Evolutionary conservation across 2,888 invertebrate species (phyloP).

Genomic region (Synergus itoensis): DNA sequence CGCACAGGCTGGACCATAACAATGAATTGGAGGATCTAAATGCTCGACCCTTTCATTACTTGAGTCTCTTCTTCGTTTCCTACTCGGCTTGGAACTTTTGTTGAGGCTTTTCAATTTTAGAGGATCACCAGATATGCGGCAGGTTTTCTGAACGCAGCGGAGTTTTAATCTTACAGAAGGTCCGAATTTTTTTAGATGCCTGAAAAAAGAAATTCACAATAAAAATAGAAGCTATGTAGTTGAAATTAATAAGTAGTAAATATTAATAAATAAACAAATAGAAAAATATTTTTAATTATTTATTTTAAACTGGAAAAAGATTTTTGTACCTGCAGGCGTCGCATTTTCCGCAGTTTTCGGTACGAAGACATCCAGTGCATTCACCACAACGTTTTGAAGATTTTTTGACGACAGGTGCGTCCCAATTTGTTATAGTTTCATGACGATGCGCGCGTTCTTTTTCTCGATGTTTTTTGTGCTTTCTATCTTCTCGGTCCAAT

Average conservation of each 20-base stretch:
- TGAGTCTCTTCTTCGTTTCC: slow-evolving; percentile 72
- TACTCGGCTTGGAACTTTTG: slow-evolving; percentile 69
- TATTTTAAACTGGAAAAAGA: background rate
- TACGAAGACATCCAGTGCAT: slow-evolving; percentile 86
- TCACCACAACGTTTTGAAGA: slow-evolving; percentile 84
- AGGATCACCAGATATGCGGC: slow-evolving; percentile 75
- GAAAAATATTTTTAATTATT: background rate
- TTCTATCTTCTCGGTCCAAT: slow-evolving; percentile 71
- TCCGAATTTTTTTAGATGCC: slow-evolving; percentile 81
- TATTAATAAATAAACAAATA: background rate
- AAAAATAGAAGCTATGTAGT: background rate
- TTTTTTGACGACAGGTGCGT: slow-evolving; percentile 68
- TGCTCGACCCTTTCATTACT: slow-evolving; percentile 74
- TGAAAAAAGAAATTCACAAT: slow-evolving; percentile 46
- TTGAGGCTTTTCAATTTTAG: slow-evolving; percentile 73
- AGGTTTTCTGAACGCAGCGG: slow-evolving; percentile 79
- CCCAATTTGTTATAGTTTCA: slow-evolving; percentile 71
- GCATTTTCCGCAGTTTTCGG: slow-evolving; percentile 86
- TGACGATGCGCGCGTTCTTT: slow-evolving; percentile 72
- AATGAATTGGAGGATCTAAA: slow-evolving; percentile 84
- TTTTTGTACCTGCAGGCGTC: slow-evolving; percentile 81
- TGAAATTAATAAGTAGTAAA: background rate
- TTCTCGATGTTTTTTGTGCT: slow-evolving; percentile 73
- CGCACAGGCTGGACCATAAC: slow-evolving; percentile 94
- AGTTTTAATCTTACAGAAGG: slow-evolving; percentile 79